These are phyloP conservation scores for Tineola bisselliella DNA, from an alignment of 2,888 invertebrate genomes.

Conservation along the genomic window DNA sequence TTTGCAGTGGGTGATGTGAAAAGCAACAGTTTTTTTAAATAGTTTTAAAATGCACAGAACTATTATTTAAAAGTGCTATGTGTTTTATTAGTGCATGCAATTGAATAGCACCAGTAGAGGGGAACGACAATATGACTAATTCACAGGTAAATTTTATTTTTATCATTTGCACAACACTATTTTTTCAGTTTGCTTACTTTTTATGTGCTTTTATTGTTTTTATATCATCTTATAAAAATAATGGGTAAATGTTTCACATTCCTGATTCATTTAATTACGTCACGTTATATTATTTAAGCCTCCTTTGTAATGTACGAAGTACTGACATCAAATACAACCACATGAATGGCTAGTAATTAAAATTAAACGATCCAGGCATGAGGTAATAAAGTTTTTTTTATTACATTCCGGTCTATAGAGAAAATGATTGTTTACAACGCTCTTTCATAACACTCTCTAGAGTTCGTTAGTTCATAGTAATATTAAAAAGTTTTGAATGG, in stretches of 20 bases:
- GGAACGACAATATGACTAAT: conserved; percentile 66
- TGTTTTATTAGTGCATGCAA: conserved; percentile 61
- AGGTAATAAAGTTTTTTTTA: not conserved
- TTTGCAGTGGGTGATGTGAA: conserved; percentile 49
- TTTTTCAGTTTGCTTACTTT: not conserved
- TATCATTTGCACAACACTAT: conserved; percentile 28
- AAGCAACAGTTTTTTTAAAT: conserved; percentile 33
- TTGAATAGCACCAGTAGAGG: conserved; percentile 48
- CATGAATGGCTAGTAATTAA: not conserved
- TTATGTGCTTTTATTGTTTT: too few relatives aligned
- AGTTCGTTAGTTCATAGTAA: not conserved
- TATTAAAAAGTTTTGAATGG: not conserved
- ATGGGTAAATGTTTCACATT: too few relatives aligned
- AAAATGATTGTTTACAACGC: not conserved
- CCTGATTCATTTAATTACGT: too few relatives aligned
- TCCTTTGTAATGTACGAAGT: not conserved
- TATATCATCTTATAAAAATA: too few relatives aligned
- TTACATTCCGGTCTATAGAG: not conserved
- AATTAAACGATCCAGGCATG: not conserved
- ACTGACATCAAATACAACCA: not conserved
- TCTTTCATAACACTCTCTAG: not conserved
- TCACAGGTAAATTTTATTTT: conserved; percentile 64
- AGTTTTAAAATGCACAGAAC: conserved; percentile 57
- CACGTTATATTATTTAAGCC: too few relatives aligned
- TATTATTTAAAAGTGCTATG: conserved; percentile 43